phyloP scores from a whole-genome alignment of 2,888 invertebrate species.

The Lycocerus yunnanus region DNA sequence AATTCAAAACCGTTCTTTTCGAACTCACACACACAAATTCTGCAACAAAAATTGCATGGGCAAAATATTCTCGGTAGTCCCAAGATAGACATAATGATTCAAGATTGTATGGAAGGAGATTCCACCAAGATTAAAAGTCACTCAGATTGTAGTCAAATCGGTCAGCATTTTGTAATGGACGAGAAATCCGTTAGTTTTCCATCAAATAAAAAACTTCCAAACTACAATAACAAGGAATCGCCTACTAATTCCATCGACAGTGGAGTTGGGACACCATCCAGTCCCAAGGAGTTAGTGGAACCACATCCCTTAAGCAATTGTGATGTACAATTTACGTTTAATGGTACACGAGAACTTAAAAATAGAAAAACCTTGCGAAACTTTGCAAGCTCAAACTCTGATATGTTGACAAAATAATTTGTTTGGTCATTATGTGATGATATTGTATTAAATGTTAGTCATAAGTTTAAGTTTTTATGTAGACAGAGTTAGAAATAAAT shows the following conservation, averaged over 20 bases:
- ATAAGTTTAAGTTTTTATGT: conserved; percentile 16
- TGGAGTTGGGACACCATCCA: conserved; percentile 68
- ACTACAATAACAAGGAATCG: conserved; percentile 41
- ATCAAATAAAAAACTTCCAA: conserved; percentile 22
- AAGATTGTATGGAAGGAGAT: conserved; percentile 38
- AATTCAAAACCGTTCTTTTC: conserved; percentile 63
- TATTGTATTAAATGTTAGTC: conserved; percentile 17
- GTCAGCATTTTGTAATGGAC: conserved; percentile 25
- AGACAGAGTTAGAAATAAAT: conserved; percentile 10
- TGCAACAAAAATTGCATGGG: conserved; percentile 63
- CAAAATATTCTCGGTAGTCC: conserved; percentile 43
- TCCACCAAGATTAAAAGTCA: not conserved
- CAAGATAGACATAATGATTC: conserved; percentile 51
- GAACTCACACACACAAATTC: conserved; percentile 70
- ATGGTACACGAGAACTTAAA: conserved; percentile 80
- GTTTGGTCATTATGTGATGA: conserved; percentile 19
- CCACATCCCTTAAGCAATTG: conserved; percentile 76
- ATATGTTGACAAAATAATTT: conserved; percentile 42
- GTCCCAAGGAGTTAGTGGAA: conserved; percentile 52
- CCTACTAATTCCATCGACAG: conserved; percentile 59
- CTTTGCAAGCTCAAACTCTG: conserved; percentile 43
- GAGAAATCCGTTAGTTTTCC: conserved; percentile 49
- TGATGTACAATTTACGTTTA: conserved; percentile 80
- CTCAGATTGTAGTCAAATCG: conserved; percentile 19
- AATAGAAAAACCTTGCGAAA: conserved; percentile 48